A percentile compares a stretch with the other conserved stretches of the same genome.
These are phyloP conservation scores for Euplagia quadripunctaria DNA, from an alignment of 2,888 invertebrate species.

Conservation along the genomic window DNA sequence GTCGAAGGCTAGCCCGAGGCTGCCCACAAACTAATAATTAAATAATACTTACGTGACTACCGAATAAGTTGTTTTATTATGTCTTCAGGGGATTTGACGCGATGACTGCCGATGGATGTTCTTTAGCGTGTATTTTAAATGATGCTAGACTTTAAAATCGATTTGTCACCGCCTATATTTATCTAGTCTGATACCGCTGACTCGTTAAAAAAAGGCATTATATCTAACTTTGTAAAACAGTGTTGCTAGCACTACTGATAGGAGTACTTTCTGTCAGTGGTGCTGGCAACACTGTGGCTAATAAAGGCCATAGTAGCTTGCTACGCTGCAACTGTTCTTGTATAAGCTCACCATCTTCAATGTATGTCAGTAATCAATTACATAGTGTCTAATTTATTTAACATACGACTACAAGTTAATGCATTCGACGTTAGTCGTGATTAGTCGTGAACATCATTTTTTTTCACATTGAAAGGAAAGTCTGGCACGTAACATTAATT, in stretches of 20 bases:
- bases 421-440: conserved; percentile 77
- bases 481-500: conserved; percentile 78
- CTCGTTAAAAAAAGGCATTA: neutral
- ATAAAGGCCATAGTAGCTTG: conserved; percentile 16
- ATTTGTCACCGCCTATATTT: conserved; percentile 53
- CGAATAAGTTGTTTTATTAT: conserved; percentile 82
- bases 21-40: conserved; percentile 80
- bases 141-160: conserved; percentile 56
- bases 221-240: conserved; percentile 3
- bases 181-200: conserved; percentile 11
- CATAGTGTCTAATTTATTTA: conserved; percentile 74
- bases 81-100: conserved; percentile 81
- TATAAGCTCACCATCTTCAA: conserved; percentile 44
- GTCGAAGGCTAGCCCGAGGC: conserved; percentile 69
- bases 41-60: conserved; percentile 84
- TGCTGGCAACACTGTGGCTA: neutral
- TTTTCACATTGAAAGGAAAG: conserved; percentile 67
- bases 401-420: conserved; percentile 74
- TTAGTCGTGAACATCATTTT: conserved; percentile 79
- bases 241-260: conserved; percentile 6
- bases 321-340: conserved; percentile 32
- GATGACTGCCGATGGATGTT: conserved; percentile 78
- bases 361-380: conserved; percentile 70
- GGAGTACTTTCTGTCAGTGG: too few relatives aligned
- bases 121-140: conserved; percentile 61